These are phyloP conservation scores for Hirudinaria manillensis DNA, from an alignment of 2,888 invertebrate genomes.

Conservation along the genomic window DNA sequence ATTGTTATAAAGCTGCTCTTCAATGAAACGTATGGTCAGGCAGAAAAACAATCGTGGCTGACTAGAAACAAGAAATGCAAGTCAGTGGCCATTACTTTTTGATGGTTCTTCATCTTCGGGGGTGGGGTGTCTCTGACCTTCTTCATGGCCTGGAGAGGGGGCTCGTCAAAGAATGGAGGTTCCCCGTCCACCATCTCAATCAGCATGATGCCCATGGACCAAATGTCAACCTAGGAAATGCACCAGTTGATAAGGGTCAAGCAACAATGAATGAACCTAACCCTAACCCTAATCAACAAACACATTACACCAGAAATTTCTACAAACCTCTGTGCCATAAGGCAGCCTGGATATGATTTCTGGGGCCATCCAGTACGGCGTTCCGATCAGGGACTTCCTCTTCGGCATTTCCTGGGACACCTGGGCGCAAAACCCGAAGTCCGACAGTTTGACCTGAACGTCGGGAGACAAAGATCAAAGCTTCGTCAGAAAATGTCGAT, in stretches of 20 bases:
- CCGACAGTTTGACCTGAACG: slow-evolving; percentile 76
- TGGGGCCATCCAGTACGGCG: slow-evolving; percentile 82
- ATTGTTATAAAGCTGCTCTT: background rate
- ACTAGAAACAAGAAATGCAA: background rate
- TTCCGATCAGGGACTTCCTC: slow-evolving; percentile 67
- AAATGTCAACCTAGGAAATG: slow-evolving; percentile 54
- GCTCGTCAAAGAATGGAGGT: slow-evolving; percentile 95
- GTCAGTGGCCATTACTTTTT: slow-evolving; percentile 34
- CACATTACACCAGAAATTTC: no score
- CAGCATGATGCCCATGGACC: slow-evolving; percentile 79
- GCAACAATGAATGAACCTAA: no score
- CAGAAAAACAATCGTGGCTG: background rate
- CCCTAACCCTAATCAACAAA: no score
- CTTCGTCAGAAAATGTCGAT: slow-evolving; percentile 8
- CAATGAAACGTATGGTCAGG: background rate
- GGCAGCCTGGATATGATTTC: slow-evolving; percentile 71
- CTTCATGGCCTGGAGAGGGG: slow-evolving; percentile 85
- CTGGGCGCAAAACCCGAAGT: slow-evolving; percentile 99
- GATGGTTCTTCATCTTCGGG: slow-evolving; percentile 71
- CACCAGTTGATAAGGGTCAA: no score
- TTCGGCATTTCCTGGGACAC: slow-evolving; percentile 87
- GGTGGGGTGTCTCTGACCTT: slow-evolving; percentile 93
- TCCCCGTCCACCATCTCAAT: slow-evolving; percentile 99
- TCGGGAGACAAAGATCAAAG: background rate
- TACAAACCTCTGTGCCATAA: slow-evolving; percentile 84